These are phyloP conservation scores for Alentia gelatinosa DNA, from an alignment of 2,888 invertebrate species.

Conservation along the genomic window DNA sequence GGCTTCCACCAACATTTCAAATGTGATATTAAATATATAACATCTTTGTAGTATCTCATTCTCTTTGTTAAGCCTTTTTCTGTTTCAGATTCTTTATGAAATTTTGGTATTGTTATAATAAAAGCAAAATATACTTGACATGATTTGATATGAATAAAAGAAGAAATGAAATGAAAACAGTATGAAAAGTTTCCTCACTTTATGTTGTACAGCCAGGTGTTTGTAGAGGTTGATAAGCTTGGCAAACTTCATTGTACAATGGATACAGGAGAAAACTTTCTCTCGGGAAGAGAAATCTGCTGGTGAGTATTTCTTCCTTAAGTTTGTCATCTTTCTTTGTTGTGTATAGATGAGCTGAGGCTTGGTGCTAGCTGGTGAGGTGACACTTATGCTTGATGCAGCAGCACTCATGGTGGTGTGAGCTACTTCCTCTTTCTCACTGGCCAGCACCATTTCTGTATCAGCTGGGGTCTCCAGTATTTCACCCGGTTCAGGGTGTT, in stretches of 20 bases:
- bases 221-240: conserved; percentile 79
- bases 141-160: too few relatives aligned
- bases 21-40: too few relatives aligned
- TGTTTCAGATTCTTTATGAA: too few relatives aligned
- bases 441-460: not conserved
- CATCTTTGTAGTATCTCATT: too few relatives aligned
- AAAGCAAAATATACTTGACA: too few relatives aligned
- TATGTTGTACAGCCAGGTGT: conserved; percentile 77
- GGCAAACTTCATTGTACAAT: conserved; percentile 79
- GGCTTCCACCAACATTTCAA: too few relatives aligned
- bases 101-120: too few relatives aligned
- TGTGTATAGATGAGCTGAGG: not conserved
- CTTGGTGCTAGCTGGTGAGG: not conserved
- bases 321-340: not conserved
- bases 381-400: too few relatives aligned
- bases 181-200: too few relatives aligned
- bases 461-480: not conserved
- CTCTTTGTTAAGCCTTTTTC: too few relatives aligned
- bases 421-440: not conserved
- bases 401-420: not conserved
- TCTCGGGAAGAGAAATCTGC: conserved; percentile 62
- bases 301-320: conserved; percentile 10
- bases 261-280: conserved; percentile 78
- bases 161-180: too few relatives aligned
- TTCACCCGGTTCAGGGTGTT: not conserved